These are phyloP conservation scores for Atopsyche davidsoni DNA, from an alignment of 1,140 invertebrate genomes.

Conservation along the genomic window DNA sequence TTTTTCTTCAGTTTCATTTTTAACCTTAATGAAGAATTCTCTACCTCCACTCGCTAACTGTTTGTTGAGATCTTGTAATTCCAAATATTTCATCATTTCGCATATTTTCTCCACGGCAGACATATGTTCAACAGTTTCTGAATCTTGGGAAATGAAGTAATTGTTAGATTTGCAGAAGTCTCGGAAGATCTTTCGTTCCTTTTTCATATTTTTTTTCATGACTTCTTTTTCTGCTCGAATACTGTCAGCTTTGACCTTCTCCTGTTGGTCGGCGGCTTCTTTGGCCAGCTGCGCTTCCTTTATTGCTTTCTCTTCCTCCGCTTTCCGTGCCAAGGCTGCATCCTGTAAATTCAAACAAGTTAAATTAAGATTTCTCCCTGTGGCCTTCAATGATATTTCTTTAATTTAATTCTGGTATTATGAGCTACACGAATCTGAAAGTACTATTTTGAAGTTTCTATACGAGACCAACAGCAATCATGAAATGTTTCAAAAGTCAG, in stretches of 20 bases:
- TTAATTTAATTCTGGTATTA: too few relatives aligned
- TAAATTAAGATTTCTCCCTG: neutral
- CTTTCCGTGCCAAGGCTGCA: slow-evolving; percentile 72
- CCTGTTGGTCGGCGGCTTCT: slow-evolving; percentile 76
- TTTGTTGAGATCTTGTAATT: slow-evolving; percentile 73
- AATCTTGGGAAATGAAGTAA: slow-evolving; percentile 71
- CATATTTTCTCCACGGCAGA: slow-evolving; percentile 86
- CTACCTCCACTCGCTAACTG: slow-evolving; percentile 59
- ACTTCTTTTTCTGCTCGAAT: slow-evolving; percentile 83
- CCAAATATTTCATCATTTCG: slow-evolving; percentile 64
- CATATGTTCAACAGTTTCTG: slow-evolving; percentile 77
- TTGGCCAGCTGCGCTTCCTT: slow-evolving; percentile 69
- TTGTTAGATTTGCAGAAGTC: slow-evolving; percentile 82
- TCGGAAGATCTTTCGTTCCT: slow-evolving; percentile 79
- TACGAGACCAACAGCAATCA: neutral
- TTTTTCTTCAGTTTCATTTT: slow-evolving; percentile 65
- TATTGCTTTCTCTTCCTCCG: slow-evolving; percentile 71
- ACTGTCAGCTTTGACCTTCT: slow-evolving; percentile 70
- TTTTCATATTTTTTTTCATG: slow-evolving; percentile 75
- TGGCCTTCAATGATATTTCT: too few relatives aligned
- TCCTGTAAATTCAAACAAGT: slow-evolving; percentile 52
- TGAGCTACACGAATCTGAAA: too few relatives aligned
- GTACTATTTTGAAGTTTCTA: too few relatives aligned
- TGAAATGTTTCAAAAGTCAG: neutral
- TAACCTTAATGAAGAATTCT: slow-evolving; percentile 58